Percentiles rank a stretch among this genome's conserved stretches.
These are phyloP conservation scores for Ceratotherium simum DNA, from an alignment of 2,113 vertebrate genomes.

Conservation along the genomic window DNA sequence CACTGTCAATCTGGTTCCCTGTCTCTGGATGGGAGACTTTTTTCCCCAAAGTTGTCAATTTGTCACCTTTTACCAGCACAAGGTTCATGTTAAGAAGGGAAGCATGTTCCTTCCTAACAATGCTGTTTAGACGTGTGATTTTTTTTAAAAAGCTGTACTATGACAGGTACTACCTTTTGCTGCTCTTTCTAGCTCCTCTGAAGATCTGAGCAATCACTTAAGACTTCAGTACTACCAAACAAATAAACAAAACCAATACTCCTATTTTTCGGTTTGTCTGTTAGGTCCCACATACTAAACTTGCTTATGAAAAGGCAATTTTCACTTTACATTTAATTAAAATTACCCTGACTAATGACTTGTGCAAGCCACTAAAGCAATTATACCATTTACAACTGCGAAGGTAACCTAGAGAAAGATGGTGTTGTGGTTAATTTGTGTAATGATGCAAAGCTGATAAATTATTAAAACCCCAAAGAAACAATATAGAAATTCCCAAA, in stretches of 20 bases:
- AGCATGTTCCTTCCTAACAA: conserved; percentile 4
- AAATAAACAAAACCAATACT: not conserved
- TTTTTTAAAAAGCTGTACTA: not conserved
- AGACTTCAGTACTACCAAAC: not conserved
- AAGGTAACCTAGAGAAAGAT: conserved; percentile 60
- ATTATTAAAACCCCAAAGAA: conserved; percentile 63
- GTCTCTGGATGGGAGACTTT: not conserved
- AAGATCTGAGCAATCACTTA: not conserved
- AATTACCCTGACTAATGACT: conserved; percentile 34
- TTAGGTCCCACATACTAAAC: not conserved
- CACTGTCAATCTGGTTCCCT: not conserved
- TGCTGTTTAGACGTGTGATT: not conserved
- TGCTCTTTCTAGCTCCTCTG: not conserved
- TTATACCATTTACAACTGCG: conserved; percentile 41
- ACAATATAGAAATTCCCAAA: not conserved
- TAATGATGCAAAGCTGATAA: conserved; percentile 69
- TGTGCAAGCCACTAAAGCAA: conserved; percentile 31
- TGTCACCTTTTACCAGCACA: not conserved
- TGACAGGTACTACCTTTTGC: not conserved
- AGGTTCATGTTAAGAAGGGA: not conserved
- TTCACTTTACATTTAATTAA: conserved; percentile 68
- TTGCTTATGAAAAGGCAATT: conserved; percentile 68
- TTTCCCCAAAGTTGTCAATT: conserved; percentile 7
- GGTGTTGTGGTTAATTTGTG: conserved; percentile 66
- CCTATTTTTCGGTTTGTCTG: conserved; percentile 10